Evolutionary conservation across 1,140 invertebrate genomes (phyloP).

Genomic region (Drosophila ohnishii): DNA sequence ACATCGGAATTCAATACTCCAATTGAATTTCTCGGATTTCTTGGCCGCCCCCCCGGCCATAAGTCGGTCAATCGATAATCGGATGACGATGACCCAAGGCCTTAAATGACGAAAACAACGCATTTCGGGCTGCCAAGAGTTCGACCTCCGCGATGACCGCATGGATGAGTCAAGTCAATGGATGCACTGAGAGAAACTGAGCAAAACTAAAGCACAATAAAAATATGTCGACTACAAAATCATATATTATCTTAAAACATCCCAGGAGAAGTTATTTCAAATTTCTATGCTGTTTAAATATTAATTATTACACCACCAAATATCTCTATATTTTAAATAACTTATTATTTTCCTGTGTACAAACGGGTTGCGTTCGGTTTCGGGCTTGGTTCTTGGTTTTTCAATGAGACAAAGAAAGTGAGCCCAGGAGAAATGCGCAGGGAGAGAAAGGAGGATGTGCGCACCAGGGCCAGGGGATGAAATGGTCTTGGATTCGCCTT

Average conservation of each 20-base stretch:
- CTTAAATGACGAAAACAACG: constrained; percentile 49
- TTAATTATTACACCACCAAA: too few species aligned
- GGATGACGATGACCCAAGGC: constrained; percentile 52
- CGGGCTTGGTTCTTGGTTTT: constrained; percentile 8
- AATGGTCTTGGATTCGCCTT: constrained; percentile 34
- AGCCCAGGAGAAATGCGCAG: constrained; percentile 30
- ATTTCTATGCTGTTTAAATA: too few species aligned
- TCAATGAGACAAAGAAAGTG: constrained; percentile 25
- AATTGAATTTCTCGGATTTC: constrained; percentile 40
- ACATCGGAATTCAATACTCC: constrained; percentile 33
- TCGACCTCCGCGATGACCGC: constrained; percentile 54
- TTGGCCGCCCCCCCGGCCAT: constrained; percentile 33
- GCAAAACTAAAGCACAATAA: too few species aligned
- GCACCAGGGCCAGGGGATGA: constrained; percentile 47
- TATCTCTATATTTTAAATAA: too few species aligned
- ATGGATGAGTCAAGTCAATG: constrained; percentile 63
- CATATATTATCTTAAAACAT: background rate
- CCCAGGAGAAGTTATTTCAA: too few species aligned
- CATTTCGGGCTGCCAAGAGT: constrained; percentile 42
- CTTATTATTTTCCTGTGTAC: background rate
- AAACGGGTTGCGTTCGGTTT: constrained; percentile 33
- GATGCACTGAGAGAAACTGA: constrained; percentile 12
- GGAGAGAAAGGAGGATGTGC: constrained; percentile 38
- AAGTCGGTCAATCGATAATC: constrained; percentile 71
- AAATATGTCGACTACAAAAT: too few species aligned